Base-by-base conservation (phyloP, 2,888 invertebrate genomes). In the Fragum sueziense region DNA sequence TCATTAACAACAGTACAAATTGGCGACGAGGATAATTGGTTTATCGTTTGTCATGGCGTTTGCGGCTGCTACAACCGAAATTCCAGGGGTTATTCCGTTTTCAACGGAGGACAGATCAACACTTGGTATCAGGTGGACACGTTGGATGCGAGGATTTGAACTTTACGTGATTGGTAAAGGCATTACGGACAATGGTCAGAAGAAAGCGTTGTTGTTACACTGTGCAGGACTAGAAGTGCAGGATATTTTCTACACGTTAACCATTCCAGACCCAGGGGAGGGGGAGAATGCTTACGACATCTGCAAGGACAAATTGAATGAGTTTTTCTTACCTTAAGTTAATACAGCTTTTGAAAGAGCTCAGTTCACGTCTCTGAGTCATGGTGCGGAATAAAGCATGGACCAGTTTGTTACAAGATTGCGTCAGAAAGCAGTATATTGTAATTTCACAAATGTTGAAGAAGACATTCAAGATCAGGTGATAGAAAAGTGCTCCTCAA, bases 281-380 rank as follows among this genome's bases (percentile, higher is more conserved):
- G 74, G 52, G 6, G 74, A 77, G 11, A 71, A 47, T 70, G 74
- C 41, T 2, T 82, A 76, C 25, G 70, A 22, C 27, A 41, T 76
- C 2, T 62, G 73, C 9, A 62, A 71, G 9, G 54, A 68, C 47
- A n/a, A n/a, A 27, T 65, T 76, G 22, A 65, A 68, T 22, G 41
- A 22, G 14, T 80, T 74, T 72, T 80, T 80, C 37, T 70, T 70
- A 54, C 80, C 82, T 0, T 77, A 83, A 75, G 52, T 31, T 2
- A 74, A 74, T 52, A 22, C 71, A 27, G 54, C 71, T 7, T 78
- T 52, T 54, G 72, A 78, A 69, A 68, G 70, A 25, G 41, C 68
- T 14, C 41, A 70, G 31, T 76, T 70, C 51, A 0, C 62, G 33
- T n/a, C 31, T 41, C 17, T 61, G 2, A 29, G 25, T n/a, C 81